Percentiles rank a stretch among this genome's conserved stretches.
Evolutionary conservation across 2,113 vertebrate species (phyloP).

Genomic region (Solenodon paradoxus): DNA sequence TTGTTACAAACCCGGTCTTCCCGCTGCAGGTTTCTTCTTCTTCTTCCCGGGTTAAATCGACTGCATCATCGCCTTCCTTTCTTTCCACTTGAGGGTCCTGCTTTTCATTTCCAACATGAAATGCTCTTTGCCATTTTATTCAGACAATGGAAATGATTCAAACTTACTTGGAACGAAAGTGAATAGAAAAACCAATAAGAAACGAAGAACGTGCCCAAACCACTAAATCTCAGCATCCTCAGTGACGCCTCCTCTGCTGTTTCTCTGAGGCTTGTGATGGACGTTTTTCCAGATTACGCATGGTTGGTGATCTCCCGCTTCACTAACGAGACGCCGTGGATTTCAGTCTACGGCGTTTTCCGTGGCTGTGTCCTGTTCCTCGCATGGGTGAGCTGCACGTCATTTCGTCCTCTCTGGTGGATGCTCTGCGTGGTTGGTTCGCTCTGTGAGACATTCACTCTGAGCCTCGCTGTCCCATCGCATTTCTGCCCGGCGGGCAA

Average conservation of each 20-base stretch:
- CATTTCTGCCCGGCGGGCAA: no score
- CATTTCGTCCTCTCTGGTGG: neutral
- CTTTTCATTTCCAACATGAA: neutral
- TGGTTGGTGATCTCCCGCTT: neutral
- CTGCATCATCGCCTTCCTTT: neutral
- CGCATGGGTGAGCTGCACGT: neutral
- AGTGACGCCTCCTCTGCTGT: neutral
- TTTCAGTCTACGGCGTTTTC: neutral
- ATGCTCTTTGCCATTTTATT: neutral
- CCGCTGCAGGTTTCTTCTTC: no score
- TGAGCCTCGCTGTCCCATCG: no score
- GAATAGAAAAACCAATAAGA: neutral
- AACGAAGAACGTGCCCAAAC: neutral
- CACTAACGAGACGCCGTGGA: neutral
- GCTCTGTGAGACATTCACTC: neutral
- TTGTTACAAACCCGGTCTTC: neutral
- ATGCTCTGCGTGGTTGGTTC: neutral
- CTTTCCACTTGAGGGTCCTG: neutral
- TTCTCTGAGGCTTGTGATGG: neutral
- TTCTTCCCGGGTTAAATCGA: neutral
- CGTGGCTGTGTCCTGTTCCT: neutral
- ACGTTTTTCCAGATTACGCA: neutral
- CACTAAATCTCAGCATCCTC: neutral
- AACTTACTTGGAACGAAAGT: neutral
- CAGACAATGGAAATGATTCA: neutral